A percentile compares a stretch with the other conserved stretches of the same genome.
Conservation (phyloP, 2,113 vertebrate genomes). For the Psettodes erumei region DNA sequence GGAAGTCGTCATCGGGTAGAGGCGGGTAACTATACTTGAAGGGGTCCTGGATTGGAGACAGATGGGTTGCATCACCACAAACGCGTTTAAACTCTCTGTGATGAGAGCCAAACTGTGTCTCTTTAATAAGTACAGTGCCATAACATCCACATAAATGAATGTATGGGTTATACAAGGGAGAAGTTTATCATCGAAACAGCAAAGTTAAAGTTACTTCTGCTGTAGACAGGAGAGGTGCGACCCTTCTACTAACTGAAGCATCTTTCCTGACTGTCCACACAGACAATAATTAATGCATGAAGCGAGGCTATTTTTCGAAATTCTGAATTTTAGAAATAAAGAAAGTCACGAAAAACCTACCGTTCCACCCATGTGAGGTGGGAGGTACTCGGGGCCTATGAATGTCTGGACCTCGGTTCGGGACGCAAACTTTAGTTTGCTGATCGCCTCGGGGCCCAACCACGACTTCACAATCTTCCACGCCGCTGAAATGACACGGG, state of each 20-base stretch:
- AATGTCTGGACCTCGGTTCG: slow-evolving; percentile 89
- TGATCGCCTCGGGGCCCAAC: slow-evolving; percentile 95
- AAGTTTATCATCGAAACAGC: too few species aligned
- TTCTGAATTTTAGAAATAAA: neutral
- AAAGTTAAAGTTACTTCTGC: too few species aligned
- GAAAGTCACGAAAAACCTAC: slow-evolving; percentile 80
- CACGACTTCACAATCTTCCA: slow-evolving; percentile 97
- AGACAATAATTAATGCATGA: neutral
- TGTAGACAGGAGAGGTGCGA: neutral
- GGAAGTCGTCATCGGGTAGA: slow-evolving; percentile 96
- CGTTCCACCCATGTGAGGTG: slow-evolving; percentile 93
- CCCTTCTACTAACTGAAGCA: neutral
- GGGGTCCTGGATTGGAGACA: slow-evolving; percentile 84
- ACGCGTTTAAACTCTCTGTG: too few species aligned
- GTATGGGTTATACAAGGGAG: neutral
- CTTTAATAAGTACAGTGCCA: neutral
- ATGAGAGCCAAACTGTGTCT: too few species aligned
- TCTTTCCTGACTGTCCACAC: neutral
- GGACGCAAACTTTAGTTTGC: slow-evolving; percentile 91
- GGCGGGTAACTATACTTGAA: slow-evolving; percentile 99
- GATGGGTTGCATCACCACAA: slow-evolving; percentile 15
- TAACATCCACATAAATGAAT: neutral
- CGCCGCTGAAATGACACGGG: slow-evolving; percentile 84
- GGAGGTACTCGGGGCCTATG: slow-evolving; percentile 90
- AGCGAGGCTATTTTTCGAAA: neutral